These are phyloP conservation scores for Ypsolopha sequella DNA, from an alignment of 2,888 invertebrate genomes.

Conservation along the genomic window DNA sequence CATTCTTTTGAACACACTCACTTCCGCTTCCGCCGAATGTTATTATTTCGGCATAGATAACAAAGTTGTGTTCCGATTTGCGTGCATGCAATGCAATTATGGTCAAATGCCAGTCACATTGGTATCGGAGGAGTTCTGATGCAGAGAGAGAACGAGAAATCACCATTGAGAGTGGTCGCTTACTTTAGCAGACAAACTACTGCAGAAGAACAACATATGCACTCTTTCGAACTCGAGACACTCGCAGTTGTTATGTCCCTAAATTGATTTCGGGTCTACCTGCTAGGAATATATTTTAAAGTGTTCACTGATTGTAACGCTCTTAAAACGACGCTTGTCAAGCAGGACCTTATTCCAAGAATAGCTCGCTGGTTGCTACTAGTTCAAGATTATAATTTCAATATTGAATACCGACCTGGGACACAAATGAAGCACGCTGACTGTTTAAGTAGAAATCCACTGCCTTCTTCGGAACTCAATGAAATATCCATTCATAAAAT, in stretches of 20 bases:
- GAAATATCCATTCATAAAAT: constrained; percentile 4
- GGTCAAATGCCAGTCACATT: constrained; percentile 18
- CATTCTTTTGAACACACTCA: no score
- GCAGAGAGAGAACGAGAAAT: constrained; percentile 13
- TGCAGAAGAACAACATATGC: constrained; percentile 21
- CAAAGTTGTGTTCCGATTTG: no score
- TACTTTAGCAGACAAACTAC: constrained; percentile 24
- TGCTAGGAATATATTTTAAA: constrained; percentile 15
- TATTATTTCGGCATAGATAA: no score
- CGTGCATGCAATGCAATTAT: constrained; percentile 16
- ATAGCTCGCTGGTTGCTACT: constrained; percentile 26
- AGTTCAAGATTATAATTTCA: constrained; percentile 22
- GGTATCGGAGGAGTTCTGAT: constrained; percentile 19
- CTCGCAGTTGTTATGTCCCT: constrained; percentile 21
- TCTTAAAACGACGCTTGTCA: constrained; percentile 16
- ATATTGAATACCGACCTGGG: constrained; percentile 19
- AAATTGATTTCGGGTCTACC: constrained; percentile 15
- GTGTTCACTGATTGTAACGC: constrained; percentile 20
- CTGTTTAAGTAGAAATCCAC: constrained; percentile 17
- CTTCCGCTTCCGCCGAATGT: no score
- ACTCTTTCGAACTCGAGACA: constrained; percentile 27
- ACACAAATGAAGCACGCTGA: constrained; percentile 21
- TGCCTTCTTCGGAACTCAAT: background rate
- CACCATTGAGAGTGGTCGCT: constrained; percentile 17
- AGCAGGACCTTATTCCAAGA: constrained; percentile 18